Evolutionary conservation across 2,888 invertebrate species (phyloP).

Genomic region (Antheraea yamamai): DNA sequence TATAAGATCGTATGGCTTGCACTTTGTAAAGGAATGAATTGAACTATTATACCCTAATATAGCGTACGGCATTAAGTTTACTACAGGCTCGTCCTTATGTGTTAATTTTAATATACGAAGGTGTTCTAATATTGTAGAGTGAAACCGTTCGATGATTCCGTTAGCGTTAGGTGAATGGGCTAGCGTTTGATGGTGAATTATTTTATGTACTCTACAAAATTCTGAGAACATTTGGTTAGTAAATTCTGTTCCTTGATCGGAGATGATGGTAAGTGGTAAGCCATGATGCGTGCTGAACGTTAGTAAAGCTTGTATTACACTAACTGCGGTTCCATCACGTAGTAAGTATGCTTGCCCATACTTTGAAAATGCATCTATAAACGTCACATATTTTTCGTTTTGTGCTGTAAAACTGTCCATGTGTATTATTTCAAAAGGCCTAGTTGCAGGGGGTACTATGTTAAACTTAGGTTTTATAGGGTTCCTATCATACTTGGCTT

Average conservation of each 20-base stretch:
- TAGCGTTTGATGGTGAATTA: slow-evolving; percentile 26
- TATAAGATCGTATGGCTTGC: slow-evolving; percentile 34
- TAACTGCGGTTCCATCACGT: slow-evolving; percentile 29
- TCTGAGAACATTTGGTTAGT: slow-evolving; percentile 28
- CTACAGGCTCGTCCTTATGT: slow-evolving; percentile 10
- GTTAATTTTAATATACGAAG: slow-evolving; percentile 19
- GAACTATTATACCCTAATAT: slow-evolving; percentile 22
- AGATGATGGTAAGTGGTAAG: slow-evolving; percentile 25
- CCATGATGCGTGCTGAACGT: slow-evolving; percentile 30
- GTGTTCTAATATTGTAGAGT: slow-evolving; percentile 22
- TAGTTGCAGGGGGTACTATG: slow-evolving; percentile 29
- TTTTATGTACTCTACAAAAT: slow-evolving; percentile 28
- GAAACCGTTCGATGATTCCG: slow-evolving; percentile 22
- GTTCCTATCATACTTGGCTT: slow-evolving; percentile 35
- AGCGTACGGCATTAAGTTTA: slow-evolving; percentile 21
- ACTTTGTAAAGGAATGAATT: slow-evolving; percentile 34
- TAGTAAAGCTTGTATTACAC: slow-evolving; percentile 28
- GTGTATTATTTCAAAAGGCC: slow-evolving; percentile 33
- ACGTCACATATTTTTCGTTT: slow-evolving; percentile 32
- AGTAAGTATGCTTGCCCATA: slow-evolving; percentile 32
- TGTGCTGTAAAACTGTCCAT: slow-evolving; percentile 31
- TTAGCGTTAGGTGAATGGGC: slow-evolving; percentile 30
- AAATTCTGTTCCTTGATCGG: slow-evolving; percentile 34
- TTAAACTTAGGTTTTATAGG: slow-evolving; percentile 27
- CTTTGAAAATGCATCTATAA: slow-evolving; percentile 29